Evolutionary conservation across 2,113 vertebrate species (phyloP).

Genomic region (Oreochromis tanganicae): DNA sequence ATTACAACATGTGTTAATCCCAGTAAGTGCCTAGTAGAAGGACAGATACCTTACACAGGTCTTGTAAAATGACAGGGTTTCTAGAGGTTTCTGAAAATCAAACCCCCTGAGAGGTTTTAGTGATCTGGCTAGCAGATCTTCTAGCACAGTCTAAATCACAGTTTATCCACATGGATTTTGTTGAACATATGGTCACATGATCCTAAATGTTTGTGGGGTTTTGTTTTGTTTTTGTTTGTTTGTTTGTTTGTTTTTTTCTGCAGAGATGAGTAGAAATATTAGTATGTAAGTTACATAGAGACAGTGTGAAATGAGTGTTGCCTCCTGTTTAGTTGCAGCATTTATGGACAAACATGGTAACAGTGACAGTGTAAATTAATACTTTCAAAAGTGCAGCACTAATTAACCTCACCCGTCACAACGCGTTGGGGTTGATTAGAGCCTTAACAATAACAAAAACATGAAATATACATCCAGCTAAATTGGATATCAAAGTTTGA

Average conservation of each 20-base stretch:
- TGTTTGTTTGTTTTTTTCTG: background rate
- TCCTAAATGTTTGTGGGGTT: background rate
- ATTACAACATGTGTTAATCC: background rate
- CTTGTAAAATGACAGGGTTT: background rate
- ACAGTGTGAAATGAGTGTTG: background rate
- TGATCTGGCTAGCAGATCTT: background rate
- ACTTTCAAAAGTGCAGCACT: background rate
- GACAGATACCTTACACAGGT: background rate
- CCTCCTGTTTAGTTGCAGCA: background rate
- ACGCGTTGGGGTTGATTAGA: background rate
- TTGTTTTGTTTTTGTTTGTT: background rate
- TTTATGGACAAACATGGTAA: background rate
- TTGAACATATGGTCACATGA: background rate
- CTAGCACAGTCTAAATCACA: background rate
- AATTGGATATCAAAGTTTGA: background rate
- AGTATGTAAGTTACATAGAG: background rate
- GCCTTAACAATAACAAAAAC: background rate
- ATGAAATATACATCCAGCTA: background rate
- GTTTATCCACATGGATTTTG: background rate
- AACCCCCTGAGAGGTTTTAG: background rate
- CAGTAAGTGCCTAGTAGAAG: background rate
- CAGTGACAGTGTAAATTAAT: background rate
- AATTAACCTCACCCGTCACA: background rate
- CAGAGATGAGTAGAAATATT: background rate
- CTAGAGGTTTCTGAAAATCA: background rate